Base-by-base conservation (phyloP, 53 echinoderm and acorn worm species). In the Crossaster papposus region DNA sequence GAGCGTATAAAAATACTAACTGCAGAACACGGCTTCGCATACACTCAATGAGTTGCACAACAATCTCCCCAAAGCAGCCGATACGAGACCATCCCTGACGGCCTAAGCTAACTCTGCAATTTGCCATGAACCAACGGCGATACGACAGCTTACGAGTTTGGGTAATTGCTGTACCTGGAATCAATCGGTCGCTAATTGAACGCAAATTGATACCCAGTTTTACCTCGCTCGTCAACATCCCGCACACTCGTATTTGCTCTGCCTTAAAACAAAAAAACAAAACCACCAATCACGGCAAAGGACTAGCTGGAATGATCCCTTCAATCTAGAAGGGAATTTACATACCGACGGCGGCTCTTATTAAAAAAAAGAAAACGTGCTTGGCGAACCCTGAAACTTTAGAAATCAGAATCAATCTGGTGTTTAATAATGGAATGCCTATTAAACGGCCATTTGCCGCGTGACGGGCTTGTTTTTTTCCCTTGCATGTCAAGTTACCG, bases 131-230 rank as follows among this genome's bases (percentile, higher is more conserved):
- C 37, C 71, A 14, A 28, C 50, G 28, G 30, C 70, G 83, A 71
- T 83, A 83, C 50, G 28, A 51, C 36, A 44, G 83, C 71, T 83
- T 71, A 83, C 30, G 70, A 74, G 31, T 53, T 31, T 38, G 85
- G 52, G 74, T 85, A 85, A 85, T 85, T 85, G 54, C 85, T 50
- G 32, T 85, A 85, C 52, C 33, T 72, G 73, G 54, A 74, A 85
- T 85, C 73, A 85, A 85, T 85, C 85, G 50, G 85, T 18, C 29
- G 51, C 50, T 85, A 85, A 85, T 85, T 83, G 75, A 35, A 73
- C 37, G 85, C 85, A 72, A 73, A 85, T 85, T 85, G 85, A 85
- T 85, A 85, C 85, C 73, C 85, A 73, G 85, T 85, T 85, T n/a
- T 85, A 74, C 73, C 11, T 85, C 74, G 22, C 85, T 53, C 29